Percentiles rank a stretch among this genome's conserved stretches.
These are phyloP conservation scores for Syrrhaptes paradoxus DNA, from an alignment of 2,113 vertebrate genomes.

Conservation along the genomic window DNA sequence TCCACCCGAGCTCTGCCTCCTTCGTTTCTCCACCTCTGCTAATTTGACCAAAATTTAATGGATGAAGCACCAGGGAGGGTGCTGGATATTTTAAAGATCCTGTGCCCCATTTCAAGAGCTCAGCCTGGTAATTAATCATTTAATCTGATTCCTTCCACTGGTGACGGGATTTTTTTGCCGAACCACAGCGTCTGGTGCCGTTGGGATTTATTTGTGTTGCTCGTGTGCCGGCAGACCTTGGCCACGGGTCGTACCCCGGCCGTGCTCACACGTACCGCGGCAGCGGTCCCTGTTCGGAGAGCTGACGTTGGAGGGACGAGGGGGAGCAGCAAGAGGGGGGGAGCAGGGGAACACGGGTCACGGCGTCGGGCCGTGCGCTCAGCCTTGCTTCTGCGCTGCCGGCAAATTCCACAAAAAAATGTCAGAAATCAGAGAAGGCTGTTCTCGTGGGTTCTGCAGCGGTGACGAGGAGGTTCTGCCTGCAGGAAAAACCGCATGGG, in stretches of 20 bases:
- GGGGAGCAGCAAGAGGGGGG: not conserved
- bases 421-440: not conserved
- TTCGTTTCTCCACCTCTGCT: slow-evolving; percentile 15
- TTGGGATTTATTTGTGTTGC: not conserved
- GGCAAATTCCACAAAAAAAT: not conserved
- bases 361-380: not conserved
- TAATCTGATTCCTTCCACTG: not conserved
- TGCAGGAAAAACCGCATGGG: not conserved
- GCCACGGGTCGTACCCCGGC: not conserved
- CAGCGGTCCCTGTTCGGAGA: not conserved
- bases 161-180: not conserved
- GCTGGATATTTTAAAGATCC: not conserved
- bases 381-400: not conserved
- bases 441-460: not conserved
- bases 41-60: slow-evolving; percentile 26
- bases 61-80: not conserved
- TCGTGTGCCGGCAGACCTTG: accelerated
- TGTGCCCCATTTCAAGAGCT: not conserved
- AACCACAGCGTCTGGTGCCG: not conserved
- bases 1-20: not conserved
- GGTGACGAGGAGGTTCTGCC: not conserved
- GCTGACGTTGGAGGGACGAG: not conserved
- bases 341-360: not conserved
- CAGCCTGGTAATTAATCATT: not conserved
- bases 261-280: accelerated